Conservation (phyloP, 2,888 invertebrate genomes). For the Epsilonema sp. region DNA sequence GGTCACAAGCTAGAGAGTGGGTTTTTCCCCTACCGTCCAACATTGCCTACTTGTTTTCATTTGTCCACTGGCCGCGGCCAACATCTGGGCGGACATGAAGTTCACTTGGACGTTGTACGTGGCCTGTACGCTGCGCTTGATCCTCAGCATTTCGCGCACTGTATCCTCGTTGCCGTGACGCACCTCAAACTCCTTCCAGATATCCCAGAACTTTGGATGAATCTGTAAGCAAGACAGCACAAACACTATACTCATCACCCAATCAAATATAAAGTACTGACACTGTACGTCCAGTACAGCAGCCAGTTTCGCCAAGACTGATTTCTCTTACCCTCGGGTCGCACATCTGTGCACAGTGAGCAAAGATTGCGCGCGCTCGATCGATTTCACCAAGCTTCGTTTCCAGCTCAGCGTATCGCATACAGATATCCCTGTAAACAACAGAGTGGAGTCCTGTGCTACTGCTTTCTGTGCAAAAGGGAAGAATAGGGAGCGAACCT, state of each 20-base stretch:
- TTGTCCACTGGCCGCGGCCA: constrained; percentile 41
- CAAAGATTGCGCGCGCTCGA: constrained; percentile 83
- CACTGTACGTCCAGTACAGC: too few species aligned
- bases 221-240: constrained; percentile 35
- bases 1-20: too few species aligned
- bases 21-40: too few species aligned
- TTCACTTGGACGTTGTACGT: constrained; percentile 94
- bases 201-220: constrained; percentile 83
- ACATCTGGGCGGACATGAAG: constrained; percentile 96
- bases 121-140: constrained; percentile 89
- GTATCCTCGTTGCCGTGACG: constrained; percentile 98
- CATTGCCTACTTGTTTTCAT: constrained; percentile 30
- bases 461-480: too few species aligned
- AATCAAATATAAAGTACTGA: too few species aligned
- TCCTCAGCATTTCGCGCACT: constrained; percentile 91
- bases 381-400: constrained; percentile 94
- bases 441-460: neutral
- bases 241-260: too few species aligned
- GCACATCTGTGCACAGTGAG: constrained; percentile 94
- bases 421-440: constrained; percentile 73
- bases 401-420: constrained; percentile 91
- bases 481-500: constrained; percentile 27
- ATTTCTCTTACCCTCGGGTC: constrained; percentile 94
- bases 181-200: constrained; percentile 98
- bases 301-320: too few species aligned